phyloP scores from a whole-genome alignment of 2,113 vertebrate species.

The Alethe castanea region DNA sequence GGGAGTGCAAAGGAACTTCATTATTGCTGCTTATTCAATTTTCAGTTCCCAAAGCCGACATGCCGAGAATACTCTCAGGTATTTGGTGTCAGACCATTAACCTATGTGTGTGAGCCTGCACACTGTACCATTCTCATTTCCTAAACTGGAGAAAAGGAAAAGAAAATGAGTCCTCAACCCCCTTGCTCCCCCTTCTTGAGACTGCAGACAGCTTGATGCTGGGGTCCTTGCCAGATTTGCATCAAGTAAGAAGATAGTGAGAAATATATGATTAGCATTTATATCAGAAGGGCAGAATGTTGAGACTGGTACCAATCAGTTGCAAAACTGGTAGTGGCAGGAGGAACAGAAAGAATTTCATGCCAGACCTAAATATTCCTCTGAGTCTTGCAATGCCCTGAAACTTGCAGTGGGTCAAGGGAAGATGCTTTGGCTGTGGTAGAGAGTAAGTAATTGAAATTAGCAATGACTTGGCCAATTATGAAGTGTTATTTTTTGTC shows the following conservation, averaged over 20 bases:
- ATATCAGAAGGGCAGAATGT: not conserved
- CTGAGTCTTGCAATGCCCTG: not conserved
- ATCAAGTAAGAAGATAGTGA: not conserved
- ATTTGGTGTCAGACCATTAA: constrained; percentile 46
- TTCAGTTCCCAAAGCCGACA: constrained; percentile 7
- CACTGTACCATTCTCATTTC: not conserved
- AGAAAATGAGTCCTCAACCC: not conserved
- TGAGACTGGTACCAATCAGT: not conserved
- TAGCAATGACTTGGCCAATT: not conserved
- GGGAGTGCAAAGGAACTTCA: constrained; percentile 9
- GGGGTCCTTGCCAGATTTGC: not conserved
- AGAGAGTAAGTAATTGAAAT: not conserved
- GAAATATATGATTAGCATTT: not conserved
- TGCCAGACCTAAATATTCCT: not conserved
- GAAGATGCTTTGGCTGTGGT: not conserved
- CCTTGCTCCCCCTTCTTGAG: not conserved
- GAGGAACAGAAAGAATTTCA: not conserved
- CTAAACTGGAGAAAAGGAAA: not conserved
- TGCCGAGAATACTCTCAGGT: not conserved
- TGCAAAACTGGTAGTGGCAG: not conserved
- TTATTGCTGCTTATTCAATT: constrained; percentile 39
- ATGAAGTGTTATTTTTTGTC: not conserved
- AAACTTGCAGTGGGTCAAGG: not conserved
- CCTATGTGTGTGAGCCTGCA: not conserved
- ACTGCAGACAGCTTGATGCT: not conserved